Percentiles rank a stretch among this genome's conserved stretches.
Evolutionary conservation across 2,888 invertebrate genomes (phyloP).

Genomic region (Ophion costatus): DNA sequence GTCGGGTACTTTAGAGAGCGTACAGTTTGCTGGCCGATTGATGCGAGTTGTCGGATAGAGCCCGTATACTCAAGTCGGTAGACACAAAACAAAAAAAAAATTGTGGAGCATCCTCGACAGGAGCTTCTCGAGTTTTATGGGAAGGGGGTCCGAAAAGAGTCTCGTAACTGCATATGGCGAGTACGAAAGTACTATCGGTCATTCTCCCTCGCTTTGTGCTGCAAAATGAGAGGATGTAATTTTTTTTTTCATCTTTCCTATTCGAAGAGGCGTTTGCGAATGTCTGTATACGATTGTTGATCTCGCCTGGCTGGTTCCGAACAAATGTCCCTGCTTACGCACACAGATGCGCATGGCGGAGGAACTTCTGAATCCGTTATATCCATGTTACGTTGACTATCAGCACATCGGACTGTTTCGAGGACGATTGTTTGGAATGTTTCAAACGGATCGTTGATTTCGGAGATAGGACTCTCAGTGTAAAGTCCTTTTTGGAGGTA

Average conservation of each 20-base stretch:
- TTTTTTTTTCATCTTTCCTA: conserved; percentile 3
- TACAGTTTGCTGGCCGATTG: conserved; percentile 10
- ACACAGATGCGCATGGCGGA: not conserved
- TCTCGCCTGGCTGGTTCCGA: conserved; percentile 48
- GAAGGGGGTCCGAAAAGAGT: conserved; percentile 15
- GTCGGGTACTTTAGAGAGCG: too few species aligned
- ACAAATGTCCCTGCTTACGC: conserved; percentile 35
- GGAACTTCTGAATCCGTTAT: too few species aligned
- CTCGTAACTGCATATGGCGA: conserved; percentile 23
- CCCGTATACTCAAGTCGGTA: conserved; percentile 55
- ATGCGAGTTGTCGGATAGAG: conserved; percentile 35
- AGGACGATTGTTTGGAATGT: too few species aligned
- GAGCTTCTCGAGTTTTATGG: conserved; percentile 33
- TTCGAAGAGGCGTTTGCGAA: conserved; percentile 21
- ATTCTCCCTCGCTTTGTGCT: conserved; percentile 26
- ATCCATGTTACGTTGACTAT: too few species aligned
- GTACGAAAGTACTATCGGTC: conserved; percentile 27
- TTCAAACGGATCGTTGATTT: too few species aligned
- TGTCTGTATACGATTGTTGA: conserved; percentile 47
- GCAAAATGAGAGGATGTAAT: not conserved
- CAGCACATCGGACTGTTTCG: too few species aligned
- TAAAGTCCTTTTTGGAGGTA: too few species aligned
- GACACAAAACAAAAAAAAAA: conserved; percentile 43
- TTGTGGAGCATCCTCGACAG: conserved; percentile 27
- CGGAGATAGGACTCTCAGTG: too few species aligned